A percentile compares a stretch with the other conserved stretches of the same genome.
Conservation (phyloP, 2,888 invertebrate genomes). For the Eustalomyia histrio region DNA sequence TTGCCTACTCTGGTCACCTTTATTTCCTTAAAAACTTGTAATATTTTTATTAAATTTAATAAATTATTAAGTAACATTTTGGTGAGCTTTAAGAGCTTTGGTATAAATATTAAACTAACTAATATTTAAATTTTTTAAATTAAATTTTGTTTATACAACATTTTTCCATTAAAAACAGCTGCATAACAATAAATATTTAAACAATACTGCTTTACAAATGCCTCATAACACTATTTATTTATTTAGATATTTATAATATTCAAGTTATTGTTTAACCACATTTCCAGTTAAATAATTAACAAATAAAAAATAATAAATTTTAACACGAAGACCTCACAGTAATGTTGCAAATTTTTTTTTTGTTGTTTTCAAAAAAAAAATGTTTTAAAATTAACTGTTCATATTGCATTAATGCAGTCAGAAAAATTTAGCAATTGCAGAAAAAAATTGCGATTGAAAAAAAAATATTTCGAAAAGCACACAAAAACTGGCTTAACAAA, state of each 20-base stretch:
- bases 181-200: neutral
- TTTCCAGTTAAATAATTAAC: slow-evolving; percentile 46
- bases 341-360: neutral
- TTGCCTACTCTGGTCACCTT: too few relatives aligned
- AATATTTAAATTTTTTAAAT: too few relatives aligned
- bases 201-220: neutral
- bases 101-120: too few relatives aligned
- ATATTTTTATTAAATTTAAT: too few relatives aligned
- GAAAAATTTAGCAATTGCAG: neutral
- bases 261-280: slow-evolving; percentile 19
- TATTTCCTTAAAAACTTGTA: too few relatives aligned
- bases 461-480: too few relatives aligned
- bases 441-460: neutral
- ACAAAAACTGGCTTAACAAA: slow-evolving; percentile 10
- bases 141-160: too few relatives aligned
- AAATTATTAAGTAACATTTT: too few relatives aligned
- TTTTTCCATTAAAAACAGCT: too few relatives aligned
- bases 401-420: neutral
- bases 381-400: slow-evolving; percentile 6
- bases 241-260: neutral
- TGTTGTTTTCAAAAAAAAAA: neutral
- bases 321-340: neutral
- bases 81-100: too few relatives aligned
- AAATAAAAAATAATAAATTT: slow-evolving; percentile 12
- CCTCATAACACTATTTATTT: neutral